Conservation (phyloP, 2,888 invertebrate genomes). For the Clanis bilineata region DNA sequence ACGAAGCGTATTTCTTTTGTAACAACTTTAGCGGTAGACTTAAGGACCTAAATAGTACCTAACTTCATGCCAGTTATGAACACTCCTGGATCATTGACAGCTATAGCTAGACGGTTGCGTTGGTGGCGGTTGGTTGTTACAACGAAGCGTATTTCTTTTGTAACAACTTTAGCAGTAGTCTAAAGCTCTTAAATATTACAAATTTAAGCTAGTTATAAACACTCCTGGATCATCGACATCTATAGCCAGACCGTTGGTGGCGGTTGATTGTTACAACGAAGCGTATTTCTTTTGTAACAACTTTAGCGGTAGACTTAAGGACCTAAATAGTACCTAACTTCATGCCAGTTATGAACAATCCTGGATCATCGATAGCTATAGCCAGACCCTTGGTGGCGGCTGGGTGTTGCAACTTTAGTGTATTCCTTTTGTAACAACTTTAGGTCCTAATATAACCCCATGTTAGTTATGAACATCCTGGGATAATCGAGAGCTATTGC, state of each 20-base stretch:
- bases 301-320: not conserved
- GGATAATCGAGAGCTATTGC: no score
- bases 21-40: no score
- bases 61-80: not conserved
- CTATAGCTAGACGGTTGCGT: conserved; percentile 18
- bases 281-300: conserved; percentile 19
- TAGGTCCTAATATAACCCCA: no score
- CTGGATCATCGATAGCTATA: no score
- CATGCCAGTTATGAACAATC: no score
- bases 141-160: conserved; percentile 7
- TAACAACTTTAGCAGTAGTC: no score
- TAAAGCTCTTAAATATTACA: not conserved
- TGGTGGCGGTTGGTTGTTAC: conserved; percentile 40
- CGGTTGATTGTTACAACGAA: conserved; percentile 33
- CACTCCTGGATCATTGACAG: not conserved
- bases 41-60: not conserved
- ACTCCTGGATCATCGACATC: not conserved
- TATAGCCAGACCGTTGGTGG: conserved; percentile 32
- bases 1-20: conserved; percentile 13
- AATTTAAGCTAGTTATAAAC: not conserved
- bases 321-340: not conserved
- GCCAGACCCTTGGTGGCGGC: no score
- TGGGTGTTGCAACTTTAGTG: no score
- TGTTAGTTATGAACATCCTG: no score
- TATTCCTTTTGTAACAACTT: no score